These are phyloP conservation scores for Chaetorhynchus papuensis DNA, from an alignment of 2,113 vertebrate genomes.

Conservation along the genomic window DNA sequence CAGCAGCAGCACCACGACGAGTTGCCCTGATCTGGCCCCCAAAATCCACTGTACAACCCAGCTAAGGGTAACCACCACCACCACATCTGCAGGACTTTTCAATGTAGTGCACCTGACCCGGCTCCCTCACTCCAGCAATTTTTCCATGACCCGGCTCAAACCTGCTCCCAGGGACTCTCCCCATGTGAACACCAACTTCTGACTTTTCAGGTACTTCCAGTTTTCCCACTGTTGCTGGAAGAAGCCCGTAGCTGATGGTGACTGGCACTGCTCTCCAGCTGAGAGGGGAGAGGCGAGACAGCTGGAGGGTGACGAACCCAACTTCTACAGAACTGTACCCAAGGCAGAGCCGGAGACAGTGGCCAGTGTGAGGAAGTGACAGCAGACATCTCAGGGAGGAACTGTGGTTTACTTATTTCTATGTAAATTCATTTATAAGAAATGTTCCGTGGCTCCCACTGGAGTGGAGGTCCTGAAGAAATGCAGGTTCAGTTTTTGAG, in stretches of 20 bases:
- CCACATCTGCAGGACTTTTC: neutral
- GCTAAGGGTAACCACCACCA: neutral
- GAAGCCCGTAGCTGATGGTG: neutral
- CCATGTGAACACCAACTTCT: neutral
- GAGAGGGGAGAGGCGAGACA: neutral
- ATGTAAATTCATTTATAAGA: neutral
- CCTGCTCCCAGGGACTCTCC: neutral
- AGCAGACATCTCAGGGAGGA: neutral
- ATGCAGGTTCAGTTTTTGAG: neutral
- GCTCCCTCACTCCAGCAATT: neutral
- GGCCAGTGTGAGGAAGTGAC: accelerated
- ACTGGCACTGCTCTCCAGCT: neutral
- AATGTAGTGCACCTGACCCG: accelerated
- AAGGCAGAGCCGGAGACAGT: accelerated
- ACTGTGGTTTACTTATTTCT: neutral
- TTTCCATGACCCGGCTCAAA: neutral
- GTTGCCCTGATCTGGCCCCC: neutral
- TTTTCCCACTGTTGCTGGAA: neutral
- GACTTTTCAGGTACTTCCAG: slow-evolving; percentile 32
- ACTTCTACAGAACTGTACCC: neutral
- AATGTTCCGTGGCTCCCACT: neutral
- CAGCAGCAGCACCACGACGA: neutral
- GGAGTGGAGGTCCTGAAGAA: neutral
- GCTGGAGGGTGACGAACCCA: neutral
- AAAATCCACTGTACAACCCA: neutral